Percentiles rank a stretch among this genome's conserved stretches.
Evolutionary conservation across 2,888 invertebrate species (phyloP).

Genomic region (Oasisia sp.): DNA sequence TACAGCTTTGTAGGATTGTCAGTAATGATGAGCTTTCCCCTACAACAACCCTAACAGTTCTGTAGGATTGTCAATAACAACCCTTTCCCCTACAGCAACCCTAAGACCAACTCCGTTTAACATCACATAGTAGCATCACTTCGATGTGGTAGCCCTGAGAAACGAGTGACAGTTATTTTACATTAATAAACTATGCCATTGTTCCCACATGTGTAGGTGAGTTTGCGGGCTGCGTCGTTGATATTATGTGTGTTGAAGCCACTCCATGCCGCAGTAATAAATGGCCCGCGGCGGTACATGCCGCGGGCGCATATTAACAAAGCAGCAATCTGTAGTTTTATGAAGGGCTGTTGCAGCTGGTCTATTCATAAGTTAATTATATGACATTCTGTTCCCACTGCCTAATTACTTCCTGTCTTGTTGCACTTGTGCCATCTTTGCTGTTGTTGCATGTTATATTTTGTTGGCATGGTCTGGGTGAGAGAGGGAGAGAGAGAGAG

Average conservation of each 20-base stretch:
- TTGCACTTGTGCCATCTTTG: background rate
- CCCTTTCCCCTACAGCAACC: background rate
- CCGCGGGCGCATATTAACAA: background rate
- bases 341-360: background rate
- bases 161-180: background rate
- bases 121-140: background rate
- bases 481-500: background rate
- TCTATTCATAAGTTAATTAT: constrained; percentile 3
- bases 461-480: background rate
- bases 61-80: too few species aligned
- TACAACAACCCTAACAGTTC: background rate
- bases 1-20: too few species aligned
- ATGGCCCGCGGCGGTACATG: background rate
- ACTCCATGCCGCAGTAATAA: background rate
- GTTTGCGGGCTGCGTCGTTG: background rate
- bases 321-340: constrained; percentile 8
- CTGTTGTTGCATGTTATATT: background rate
- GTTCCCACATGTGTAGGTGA: background rate
- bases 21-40: too few species aligned
- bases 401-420: constrained; percentile 5
- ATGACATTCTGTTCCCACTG: constrained; percentile 3
- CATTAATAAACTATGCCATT: background rate
- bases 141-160: background rate
- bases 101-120: background rate
- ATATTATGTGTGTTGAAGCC: background rate